Base-by-base conservation (phyloP, 1,140 invertebrate genomes). In the Phthorimaea operculella region DNA sequence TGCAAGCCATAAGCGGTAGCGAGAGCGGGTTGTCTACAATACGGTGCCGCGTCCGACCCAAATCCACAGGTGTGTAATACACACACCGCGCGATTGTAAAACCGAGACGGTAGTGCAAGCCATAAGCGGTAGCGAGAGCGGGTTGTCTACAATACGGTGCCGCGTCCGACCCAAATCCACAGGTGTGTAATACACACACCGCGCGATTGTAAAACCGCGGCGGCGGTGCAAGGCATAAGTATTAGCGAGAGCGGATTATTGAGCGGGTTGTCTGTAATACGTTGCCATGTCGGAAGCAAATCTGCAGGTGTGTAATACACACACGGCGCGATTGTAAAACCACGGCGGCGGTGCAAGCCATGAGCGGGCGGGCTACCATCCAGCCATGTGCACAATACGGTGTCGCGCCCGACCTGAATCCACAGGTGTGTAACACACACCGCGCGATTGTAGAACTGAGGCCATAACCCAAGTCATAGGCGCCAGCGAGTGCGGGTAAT, bases 51-150 rank as follows among this genome's bases (percentile, higher is more conserved):
- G 8, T n/a, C 33, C 48, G 48, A 50, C 48, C 48, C 48, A 50
- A 9, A 50, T 50, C 48, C 21, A 33, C 48, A 50, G 48, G 48
- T 50, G 48, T 18, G 11, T 33, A 21, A 14, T 15, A 54, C 42
- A 28, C 7, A 11, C 2, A 16, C 44, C n/a, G 8, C 16, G 15
- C 44, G 36, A 39, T 16, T 47, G 44, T 47, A 47, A 16, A 47
- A 47, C 44, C 15, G 44, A 15, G 8, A 5, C 44, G 9, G 14
- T 9, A 14, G 16, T 15, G n/a, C 44, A 47, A 15, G 16, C 1
- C 44, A 8, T 15, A 47, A 17, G 44, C 44, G 44, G 16, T 1
- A 16, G 44, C 44, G 44, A 14, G 11, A 28, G 21, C n/a, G 36
- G 36, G n/a, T 12, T 28, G 21, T 28, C 21, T 6, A 28, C 21